These are phyloP conservation scores for Drosophila ezoana DNA, from an alignment of 2,888 invertebrate species.

Conservation along the genomic window DNA sequence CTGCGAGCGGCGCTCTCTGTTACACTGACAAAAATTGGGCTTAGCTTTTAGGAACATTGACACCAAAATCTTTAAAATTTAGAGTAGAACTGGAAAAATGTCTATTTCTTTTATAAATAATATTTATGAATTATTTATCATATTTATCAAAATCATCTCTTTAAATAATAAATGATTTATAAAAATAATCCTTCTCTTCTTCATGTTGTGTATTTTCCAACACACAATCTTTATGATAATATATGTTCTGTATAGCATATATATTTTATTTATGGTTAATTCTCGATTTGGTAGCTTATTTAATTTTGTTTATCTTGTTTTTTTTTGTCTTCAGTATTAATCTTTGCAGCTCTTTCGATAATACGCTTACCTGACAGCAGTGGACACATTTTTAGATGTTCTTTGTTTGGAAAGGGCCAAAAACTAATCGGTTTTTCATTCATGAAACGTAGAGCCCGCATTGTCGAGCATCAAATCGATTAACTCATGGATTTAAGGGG, in stretches of 20 bases:
- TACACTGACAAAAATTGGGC: slow-evolving; percentile 28
- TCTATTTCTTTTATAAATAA: neutral
- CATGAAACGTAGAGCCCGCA: slow-evolving; percentile 1
- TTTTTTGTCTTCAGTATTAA: neutral
- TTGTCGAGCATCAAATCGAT: slow-evolving; percentile 23
- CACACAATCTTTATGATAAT: too few species aligned
- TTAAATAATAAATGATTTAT: too few species aligned
- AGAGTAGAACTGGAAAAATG: too few species aligned
- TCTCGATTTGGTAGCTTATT: too few species aligned
- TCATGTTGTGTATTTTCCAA: too few species aligned
- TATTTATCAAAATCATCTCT: too few species aligned
- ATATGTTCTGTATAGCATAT: too few species aligned
- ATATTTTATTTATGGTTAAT: neutral
- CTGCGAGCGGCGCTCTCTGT: slow-evolving; percentile 10
- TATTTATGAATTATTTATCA: neutral
- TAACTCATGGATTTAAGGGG: slow-evolving; percentile 9
- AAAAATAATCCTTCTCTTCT: too few species aligned
- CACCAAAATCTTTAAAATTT: too few species aligned
- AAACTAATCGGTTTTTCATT: slow-evolving; percentile 23
- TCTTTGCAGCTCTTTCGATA: slow-evolving; percentile 2
- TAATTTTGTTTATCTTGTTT: neutral
- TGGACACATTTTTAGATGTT: slow-evolving; percentile 46
- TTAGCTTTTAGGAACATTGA: too few species aligned
- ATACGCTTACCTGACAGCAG: slow-evolving; percentile 39
- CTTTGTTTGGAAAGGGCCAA: slow-evolving; percentile 17